These are phyloP conservation scores for Rhagoletis pomonella DNA, from an alignment of 1,140 invertebrate species.

Conservation along the genomic window DNA sequence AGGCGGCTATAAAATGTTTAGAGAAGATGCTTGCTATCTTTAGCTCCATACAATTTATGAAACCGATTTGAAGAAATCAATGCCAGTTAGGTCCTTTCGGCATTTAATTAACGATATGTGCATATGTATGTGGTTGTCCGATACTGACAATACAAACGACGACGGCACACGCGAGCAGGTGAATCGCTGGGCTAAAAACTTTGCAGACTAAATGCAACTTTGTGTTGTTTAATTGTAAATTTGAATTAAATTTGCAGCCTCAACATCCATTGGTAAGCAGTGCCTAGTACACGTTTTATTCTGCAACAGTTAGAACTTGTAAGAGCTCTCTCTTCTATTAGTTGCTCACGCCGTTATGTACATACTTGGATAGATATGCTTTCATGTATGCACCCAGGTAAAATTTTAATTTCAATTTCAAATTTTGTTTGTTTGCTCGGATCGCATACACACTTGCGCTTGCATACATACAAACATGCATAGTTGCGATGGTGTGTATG, in stretches of 20 bases:
- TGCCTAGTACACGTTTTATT: background rate
- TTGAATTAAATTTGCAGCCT: constrained; percentile 12
- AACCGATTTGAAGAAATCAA: too few relatives aligned
- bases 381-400: constrained; percentile 9
- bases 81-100: too few relatives aligned
- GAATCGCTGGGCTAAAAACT: background rate
- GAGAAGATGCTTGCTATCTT: too few relatives aligned
- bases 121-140: background rate
- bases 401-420: constrained; percentile 55
- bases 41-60: too few relatives aligned
- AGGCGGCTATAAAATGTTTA: too few relatives aligned
- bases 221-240: constrained; percentile 19
- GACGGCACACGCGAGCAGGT: background rate
- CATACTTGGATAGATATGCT: background rate
- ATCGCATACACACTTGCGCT: background rate
- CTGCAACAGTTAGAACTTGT: background rate
- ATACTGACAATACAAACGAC: background rate
- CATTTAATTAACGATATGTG: too few relatives aligned
- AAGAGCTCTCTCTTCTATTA: background rate
- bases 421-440: constrained; percentile 28
- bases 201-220: constrained; percentile 39
- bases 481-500: background rate
- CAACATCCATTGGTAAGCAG: background rate
- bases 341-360: background rate
- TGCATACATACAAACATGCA: background rate